Percentiles rank a stretch among this genome's conserved stretches.
Evolutionary conservation across 1,140 invertebrate species (phyloP).

Genomic region (Scaptomyza pallida): DNA sequence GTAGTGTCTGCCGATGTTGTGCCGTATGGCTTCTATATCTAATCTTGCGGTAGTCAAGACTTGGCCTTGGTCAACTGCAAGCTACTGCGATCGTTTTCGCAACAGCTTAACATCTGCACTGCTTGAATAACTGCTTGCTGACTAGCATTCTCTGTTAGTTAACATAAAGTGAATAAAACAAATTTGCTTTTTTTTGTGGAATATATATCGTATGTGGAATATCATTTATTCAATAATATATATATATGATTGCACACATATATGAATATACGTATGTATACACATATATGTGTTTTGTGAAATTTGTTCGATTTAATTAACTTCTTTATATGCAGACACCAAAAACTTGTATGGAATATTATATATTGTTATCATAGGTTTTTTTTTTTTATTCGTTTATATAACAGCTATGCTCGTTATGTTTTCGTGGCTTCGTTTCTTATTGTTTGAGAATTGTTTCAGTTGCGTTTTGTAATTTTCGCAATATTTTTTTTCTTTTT

Average conservation of each 20-base stretch:
- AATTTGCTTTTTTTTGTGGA: conserved; percentile 4
- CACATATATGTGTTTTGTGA: conserved; percentile 34
- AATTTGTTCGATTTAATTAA: background rate
- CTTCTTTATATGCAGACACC: conserved; percentile 63
- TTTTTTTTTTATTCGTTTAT: conserved; percentile 25
- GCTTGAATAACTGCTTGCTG: no score
- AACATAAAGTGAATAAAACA: background rate
- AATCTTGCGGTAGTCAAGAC: conserved; percentile 13
- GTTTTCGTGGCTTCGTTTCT: conserved; percentile 43
- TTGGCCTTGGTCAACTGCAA: conserved; percentile 20
- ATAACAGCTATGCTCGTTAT: conserved; percentile 56
- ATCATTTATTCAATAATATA: conserved; percentile 50
- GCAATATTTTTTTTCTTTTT: conserved; percentile 36
- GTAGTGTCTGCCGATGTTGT: background rate
- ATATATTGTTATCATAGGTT: conserved; percentile 53
- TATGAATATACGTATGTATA: background rate
- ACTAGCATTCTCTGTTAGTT: background rate
- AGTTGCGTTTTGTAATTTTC: conserved; percentile 7
- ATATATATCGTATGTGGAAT: conserved; percentile 37
- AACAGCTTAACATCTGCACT: background rate
- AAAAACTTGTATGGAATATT: conserved; percentile 61
- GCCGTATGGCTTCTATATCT: conserved; percentile 24
- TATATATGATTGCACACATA: conserved; percentile 30
- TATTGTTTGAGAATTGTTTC: conserved; percentile 41
- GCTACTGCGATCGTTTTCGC: background rate